Evolutionary conservation across 2,888 invertebrate species (phyloP).

Genomic region (Eupelmus urozonus): DNA sequence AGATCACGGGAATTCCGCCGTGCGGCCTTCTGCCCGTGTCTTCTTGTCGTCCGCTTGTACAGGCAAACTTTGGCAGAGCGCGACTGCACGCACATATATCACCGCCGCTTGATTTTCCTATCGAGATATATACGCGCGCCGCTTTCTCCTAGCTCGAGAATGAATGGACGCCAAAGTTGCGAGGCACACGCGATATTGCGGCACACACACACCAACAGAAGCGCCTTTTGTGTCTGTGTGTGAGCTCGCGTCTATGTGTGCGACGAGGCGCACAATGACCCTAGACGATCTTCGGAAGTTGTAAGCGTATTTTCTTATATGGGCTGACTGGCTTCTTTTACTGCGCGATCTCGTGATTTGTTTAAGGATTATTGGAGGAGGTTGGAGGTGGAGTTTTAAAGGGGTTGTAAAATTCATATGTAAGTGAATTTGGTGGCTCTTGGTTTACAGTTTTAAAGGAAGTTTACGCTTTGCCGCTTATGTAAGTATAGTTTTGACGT

Average conservation of each 20-base stretch:
- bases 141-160: conserved; percentile 33
- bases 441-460: too few species aligned
- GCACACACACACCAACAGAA: background rate
- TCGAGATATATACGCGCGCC: conserved; percentile 31
- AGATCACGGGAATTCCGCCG: too few species aligned
- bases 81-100: background rate
- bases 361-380: too few species aligned
- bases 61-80: background rate
- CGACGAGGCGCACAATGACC: conserved; percentile 12
- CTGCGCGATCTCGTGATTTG: too few species aligned
- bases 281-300: conserved; percentile 17
- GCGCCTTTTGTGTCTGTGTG: background rate
- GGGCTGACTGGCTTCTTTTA: too few species aligned
- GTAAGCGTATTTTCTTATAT: background rate
- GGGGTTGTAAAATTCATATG: too few species aligned
- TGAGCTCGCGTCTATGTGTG: background rate
- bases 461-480: too few species aligned
- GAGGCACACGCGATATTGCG: background rate
- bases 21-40: too few species aligned
- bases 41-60: background rate
- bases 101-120: conserved; percentile 29
- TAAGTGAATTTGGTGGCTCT: too few species aligned
- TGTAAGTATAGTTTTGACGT: too few species aligned
- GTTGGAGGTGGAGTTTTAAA: too few species aligned
- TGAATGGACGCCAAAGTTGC: conserved; percentile 23